Base-by-base conservation (phyloP, 2,888 invertebrate species). In the Drosophila pseudotalamancana region DNA sequence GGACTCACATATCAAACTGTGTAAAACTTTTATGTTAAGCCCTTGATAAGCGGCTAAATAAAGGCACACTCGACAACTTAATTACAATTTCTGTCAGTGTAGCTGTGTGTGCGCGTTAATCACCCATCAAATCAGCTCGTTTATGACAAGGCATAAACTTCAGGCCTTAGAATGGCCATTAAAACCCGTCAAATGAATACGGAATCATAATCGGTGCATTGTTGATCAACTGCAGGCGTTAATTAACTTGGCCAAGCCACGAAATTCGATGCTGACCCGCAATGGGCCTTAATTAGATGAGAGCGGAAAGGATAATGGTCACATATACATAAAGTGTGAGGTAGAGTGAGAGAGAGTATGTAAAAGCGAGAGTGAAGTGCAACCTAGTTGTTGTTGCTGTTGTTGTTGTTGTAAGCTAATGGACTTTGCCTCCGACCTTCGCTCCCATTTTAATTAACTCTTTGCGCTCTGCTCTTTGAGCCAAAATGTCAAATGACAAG, bases 141-240 rank as follows among this genome's bases (percentile, higher is more conserved):
- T 31, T 29, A 31, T 42, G 50, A 31, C 29, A 21, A 11, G 29
- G 21, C 40, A 1, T 9, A 14, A 19, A 40, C 37, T 6, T 11
- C 27, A 4, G 12, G 11, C 9, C 9, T n/a, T 32, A 37, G 21
- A n/a, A 19, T 14, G 18, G 31, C 14, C 37, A 31, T 45, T 40
- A 57, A 42, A 34, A 9, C 16, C 11, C 21, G 16, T 31, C 25
- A 16, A 14, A 31, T 55, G 45, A 45, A 46, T 12, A 31, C 11
- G 12, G 27, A 3, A 39, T 3, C 32, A 18, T 21, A 60, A 57
- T 27, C 46, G 8, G 11, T 60, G 39, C 46, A 48, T 57, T 60
- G 60, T 40, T 56, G 39, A 40, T 56, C 32, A 16, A 32, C 12
- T 61, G 57, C 57, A 61, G 21, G 21, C 57, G 40, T 61, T 61